These are phyloP conservation scores for Phenacoccus solenopsis DNA, from an alignment of 1,140 invertebrate species.

Conservation along the genomic window DNA sequence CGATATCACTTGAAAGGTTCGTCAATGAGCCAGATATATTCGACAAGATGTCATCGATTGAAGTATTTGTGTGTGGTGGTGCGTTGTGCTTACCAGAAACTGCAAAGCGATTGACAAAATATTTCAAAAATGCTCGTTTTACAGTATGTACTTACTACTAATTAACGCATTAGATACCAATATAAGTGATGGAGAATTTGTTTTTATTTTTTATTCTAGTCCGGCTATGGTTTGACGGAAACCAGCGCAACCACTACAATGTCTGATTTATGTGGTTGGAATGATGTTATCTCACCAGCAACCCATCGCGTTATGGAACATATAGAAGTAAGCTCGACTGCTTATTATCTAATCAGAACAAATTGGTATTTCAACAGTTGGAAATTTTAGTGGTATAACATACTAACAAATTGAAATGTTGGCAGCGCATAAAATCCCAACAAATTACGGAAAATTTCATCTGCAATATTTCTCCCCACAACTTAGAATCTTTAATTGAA, in stretches of 20 bases:
- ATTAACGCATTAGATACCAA: too few species aligned
- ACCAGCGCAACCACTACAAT: slow-evolving; percentile 57
- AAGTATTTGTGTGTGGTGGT: background rate
- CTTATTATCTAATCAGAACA: too few species aligned
- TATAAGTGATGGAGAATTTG: too few species aligned
- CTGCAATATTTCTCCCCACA: too few species aligned
- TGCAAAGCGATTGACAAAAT: background rate
- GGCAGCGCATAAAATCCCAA: too few species aligned
- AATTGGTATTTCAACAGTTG: too few species aligned
- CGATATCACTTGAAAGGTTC: slow-evolving; percentile 8
- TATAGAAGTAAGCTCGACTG: slow-evolving; percentile 46
- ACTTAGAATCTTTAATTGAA: too few species aligned
- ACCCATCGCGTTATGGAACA: slow-evolving; percentile 69
- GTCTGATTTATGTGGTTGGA: slow-evolving; percentile 45
- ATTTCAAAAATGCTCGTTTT: background rate
- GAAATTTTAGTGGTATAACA: too few species aligned
- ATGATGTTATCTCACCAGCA: slow-evolving; percentile 50
- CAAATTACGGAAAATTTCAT: too few species aligned
- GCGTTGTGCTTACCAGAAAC: background rate
- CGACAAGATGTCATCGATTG: background rate
- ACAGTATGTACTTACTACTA: too few species aligned
- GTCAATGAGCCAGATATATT: background rate
- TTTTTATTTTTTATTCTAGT: slow-evolving; percentile 45
- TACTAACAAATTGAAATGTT: too few species aligned
- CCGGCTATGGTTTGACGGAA: slow-evolving; percentile 81